Percentiles rank a stretch among this genome's conserved stretches.
phyloP scores from a whole-genome alignment of 92 coral and sea anemone genomes.

The Isaurus tuberculatus region DNA sequence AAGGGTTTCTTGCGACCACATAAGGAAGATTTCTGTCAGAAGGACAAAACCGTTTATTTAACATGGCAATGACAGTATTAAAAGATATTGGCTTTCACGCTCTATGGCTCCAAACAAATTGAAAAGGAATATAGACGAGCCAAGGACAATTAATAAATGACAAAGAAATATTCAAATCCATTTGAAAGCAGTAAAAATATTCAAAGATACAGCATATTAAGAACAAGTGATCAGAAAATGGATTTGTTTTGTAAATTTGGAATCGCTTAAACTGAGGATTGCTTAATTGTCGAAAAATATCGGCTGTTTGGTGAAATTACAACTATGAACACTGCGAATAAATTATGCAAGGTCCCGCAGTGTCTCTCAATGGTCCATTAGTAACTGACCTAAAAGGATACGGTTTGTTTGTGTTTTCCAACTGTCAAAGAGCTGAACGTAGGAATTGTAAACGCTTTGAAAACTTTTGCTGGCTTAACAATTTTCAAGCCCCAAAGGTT shows the following conservation, averaged over 20 bases:
- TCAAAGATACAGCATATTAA: background rate
- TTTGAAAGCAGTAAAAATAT: background rate
- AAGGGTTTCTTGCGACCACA: background rate
- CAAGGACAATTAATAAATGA: conserved; percentile 32
- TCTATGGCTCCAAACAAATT: conserved; percentile 25
- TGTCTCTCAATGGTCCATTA: background rate
- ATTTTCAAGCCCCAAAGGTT: background rate
- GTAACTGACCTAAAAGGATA: background rate
- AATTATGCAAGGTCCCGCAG: conserved; percentile 39
- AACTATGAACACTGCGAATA: background rate
- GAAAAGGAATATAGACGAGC: conserved; percentile 28
- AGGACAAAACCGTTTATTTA: conserved; percentile 9
- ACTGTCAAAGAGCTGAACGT: background rate
- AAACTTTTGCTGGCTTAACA: background rate
- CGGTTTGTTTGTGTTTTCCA: background rate
- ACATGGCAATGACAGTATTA: conserved; percentile 2
- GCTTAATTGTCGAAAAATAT: conserved; percentile 23
- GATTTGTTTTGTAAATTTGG: background rate
- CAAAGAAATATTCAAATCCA: conserved; percentile 3
- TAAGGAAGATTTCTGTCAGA: conserved; percentile 21
- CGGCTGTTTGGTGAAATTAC: conserved; percentile 26
- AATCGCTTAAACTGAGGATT: background rate
- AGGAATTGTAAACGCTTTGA: background rate
- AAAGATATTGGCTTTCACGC: conserved; percentile 27
- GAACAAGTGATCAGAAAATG: background rate